Percentiles rank a stretch among this genome's conserved stretches.
Conservation (phyloP, 1,140 invertebrate genomes). For the Onthophagus taurus region DNA sequence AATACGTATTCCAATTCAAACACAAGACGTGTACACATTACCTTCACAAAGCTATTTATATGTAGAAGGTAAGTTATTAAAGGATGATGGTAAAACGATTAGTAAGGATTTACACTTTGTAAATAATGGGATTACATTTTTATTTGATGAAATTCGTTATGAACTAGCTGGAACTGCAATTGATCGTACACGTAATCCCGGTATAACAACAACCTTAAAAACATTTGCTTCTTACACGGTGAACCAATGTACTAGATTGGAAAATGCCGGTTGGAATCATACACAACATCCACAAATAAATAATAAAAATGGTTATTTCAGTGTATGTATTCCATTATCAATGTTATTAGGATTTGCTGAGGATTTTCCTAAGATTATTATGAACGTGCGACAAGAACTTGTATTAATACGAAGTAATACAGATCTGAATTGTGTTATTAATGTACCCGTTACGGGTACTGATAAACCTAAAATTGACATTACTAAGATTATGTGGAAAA, state of each 20-base stretch:
- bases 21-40: slow-evolving; percentile 13
- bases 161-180: slow-evolving; percentile 27
- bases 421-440: slow-evolving; percentile 15
- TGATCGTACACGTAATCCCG: slow-evolving; percentile 26
- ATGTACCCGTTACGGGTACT: background rate
- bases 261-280: slow-evolving; percentile 14
- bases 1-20: slow-evolving; percentile 17
- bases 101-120: background rate
- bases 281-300: background rate
- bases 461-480: slow-evolving; percentile 14
- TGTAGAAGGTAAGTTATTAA: slow-evolving; percentile 11
- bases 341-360: slow-evolving; percentile 17
- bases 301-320: slow-evolving; percentile 13
- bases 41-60: slow-evolving; percentile 11
- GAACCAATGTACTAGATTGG: too few relatives aligned
- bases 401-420: slow-evolving; percentile 16
- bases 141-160: slow-evolving; percentile 29
- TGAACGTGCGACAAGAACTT: slow-evolving; percentile 19
- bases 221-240: slow-evolving; percentile 13
- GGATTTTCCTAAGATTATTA: slow-evolving; percentile 16
- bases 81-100: slow-evolving; percentile 1
- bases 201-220: slow-evolving; percentile 22
- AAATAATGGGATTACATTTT: slow-evolving; percentile 19
- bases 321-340: slow-evolving; percentile 15
- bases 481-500: slow-evolving; percentile 15